These are phyloP conservation scores for Drosophila tristis DNA, from an alignment of 1,140 invertebrate species.

Conservation along the genomic window DNA sequence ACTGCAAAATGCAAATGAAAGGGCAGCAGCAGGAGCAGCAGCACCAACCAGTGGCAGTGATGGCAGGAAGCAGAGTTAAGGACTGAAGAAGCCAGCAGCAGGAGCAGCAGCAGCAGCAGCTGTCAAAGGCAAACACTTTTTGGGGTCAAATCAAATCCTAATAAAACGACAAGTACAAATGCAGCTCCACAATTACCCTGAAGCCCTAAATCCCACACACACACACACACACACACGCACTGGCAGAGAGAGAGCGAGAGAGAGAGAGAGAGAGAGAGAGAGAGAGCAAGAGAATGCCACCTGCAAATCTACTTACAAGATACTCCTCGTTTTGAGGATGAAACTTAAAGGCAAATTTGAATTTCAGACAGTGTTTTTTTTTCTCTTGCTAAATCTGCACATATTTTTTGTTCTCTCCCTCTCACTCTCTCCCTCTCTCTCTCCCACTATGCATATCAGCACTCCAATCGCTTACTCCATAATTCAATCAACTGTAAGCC, in stretches of 20 bases:
- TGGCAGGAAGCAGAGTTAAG: conserved; percentile 2
- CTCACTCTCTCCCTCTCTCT: too few relatives aligned
- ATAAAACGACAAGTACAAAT: conserved; percentile 17
- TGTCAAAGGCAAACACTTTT: conserved; percentile 46
- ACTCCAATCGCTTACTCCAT: neutral
- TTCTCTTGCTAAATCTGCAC: too few relatives aligned
- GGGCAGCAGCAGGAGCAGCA: neutral
- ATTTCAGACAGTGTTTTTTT: too few relatives aligned
- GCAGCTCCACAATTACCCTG: neutral
- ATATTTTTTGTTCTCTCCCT: too few relatives aligned
- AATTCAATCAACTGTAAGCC: conserved; percentile 7
- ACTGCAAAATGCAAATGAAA: conserved; percentile 60
- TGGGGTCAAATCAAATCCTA: conserved; percentile 48
- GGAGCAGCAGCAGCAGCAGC: neutral
- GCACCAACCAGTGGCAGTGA: neutral
- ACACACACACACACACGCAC: too few relatives aligned
- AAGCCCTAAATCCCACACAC: too few relatives aligned
- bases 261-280: too few relatives aligned
- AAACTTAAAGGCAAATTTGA: too few relatives aligned
- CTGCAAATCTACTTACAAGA: neutral
- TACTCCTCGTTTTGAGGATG: neutral
- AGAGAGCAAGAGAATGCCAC: too few relatives aligned
- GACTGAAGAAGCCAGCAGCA: conserved; percentile 12
- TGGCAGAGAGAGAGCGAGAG: too few relatives aligned
- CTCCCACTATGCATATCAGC: too few relatives aligned